A percentile compares a stretch with the other conserved stretches of the same genome.
Evolutionary conservation across 2,888 invertebrate species (phyloP).

Genomic region (Epistrophella euchroma): DNA sequence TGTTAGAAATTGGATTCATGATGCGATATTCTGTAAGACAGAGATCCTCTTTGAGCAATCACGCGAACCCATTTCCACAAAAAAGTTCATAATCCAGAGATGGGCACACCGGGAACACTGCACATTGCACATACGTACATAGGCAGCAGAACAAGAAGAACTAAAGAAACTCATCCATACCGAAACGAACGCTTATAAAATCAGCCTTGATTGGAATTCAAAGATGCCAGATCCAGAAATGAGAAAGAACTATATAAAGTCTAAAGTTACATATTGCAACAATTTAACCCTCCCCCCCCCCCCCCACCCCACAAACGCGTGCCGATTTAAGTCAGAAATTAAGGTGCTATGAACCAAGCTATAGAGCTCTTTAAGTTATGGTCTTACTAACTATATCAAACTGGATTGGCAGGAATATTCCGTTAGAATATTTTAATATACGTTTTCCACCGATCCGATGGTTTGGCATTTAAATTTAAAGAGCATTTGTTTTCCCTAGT

Average conservation of each 20-base stretch:
- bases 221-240: constrained; percentile 15
- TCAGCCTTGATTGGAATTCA: constrained; percentile 46
- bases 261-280: background rate
- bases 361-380: background rate
- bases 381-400: constrained; percentile 4
- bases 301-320: background rate
- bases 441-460: background rate
- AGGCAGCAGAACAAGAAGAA: background rate
- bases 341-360: background rate
- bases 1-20: constrained; percentile 16
- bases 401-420: constrained; percentile 35
- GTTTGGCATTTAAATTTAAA: constrained; percentile 37
- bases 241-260: background rate
- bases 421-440: constrained; percentile 17
- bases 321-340: background rate
- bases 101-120: background rate
- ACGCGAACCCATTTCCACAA: constrained; percentile 21
- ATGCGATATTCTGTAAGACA: constrained; percentile 6
- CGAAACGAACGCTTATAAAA: background rate
- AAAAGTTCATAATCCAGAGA: constrained; percentile 20
- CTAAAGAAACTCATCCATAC: background rate
- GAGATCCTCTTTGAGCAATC: constrained; percentile 13
- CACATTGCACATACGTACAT: background rate
- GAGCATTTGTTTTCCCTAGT: constrained; percentile 20
- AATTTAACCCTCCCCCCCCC: background rate